Evolutionary conservation across 2,888 invertebrate species (phyloP).

Genomic region (Rugalucina vietnamica): DNA sequence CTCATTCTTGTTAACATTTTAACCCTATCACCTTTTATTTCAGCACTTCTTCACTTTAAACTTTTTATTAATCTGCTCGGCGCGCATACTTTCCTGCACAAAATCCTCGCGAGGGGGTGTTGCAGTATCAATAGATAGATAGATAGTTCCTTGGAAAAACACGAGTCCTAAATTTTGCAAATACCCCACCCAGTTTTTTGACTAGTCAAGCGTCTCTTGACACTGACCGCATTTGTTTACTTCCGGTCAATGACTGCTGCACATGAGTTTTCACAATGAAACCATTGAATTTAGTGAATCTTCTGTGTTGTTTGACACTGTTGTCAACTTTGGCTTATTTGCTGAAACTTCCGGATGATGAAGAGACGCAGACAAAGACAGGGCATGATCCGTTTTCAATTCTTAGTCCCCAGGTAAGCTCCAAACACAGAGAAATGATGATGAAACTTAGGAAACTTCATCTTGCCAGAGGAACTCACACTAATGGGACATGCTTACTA

Average conservation of each 20-base stretch:
- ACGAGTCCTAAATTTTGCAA: too few relatives aligned
- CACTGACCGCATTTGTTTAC: neutral
- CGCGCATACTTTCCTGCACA: neutral
- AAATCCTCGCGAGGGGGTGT: neutral
- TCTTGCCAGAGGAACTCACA: neutral
- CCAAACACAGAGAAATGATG: neutral
- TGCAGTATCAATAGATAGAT: neutral
- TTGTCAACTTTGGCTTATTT: neutral
- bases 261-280: neutral
- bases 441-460: neutral
- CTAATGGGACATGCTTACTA: neutral
- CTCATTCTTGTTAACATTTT: too few relatives aligned
- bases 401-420: neutral
- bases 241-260: neutral
- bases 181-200: neutral
- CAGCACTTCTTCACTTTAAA: too few relatives aligned
- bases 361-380: neutral
- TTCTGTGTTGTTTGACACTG: neutral
- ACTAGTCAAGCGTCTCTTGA: neutral
- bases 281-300: neutral
- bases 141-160: too few relatives aligned
- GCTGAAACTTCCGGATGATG: neutral
- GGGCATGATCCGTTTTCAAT: neutral
- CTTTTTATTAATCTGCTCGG: too few relatives aligned
- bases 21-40: too few relatives aligned